Conservation (phyloP, 2,888 invertebrate genomes). For the Protula sp. region DNA sequence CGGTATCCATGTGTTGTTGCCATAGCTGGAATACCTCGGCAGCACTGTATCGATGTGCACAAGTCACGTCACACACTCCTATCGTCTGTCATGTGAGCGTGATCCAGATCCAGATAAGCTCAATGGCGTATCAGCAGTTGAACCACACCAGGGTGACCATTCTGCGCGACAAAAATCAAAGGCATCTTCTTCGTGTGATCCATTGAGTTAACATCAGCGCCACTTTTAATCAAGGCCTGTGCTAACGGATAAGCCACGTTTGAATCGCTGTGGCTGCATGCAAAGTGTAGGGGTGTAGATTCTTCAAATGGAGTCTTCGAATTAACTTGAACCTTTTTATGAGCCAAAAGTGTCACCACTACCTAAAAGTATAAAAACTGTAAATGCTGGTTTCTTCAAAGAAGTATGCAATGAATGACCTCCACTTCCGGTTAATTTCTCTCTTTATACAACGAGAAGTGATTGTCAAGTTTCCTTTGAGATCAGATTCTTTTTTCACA, state of each 20-base stretch:
- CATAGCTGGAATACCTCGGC: constrained; percentile 4
- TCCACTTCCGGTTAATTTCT: no score
- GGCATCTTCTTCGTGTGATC: constrained; percentile 7
- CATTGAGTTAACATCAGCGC: constrained; percentile 5
- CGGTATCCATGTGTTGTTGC: constrained; percentile 8
- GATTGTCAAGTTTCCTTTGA: no score
- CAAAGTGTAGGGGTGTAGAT: constrained; percentile 8
- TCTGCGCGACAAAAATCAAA: constrained; percentile 2
- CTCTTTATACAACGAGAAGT: no score
- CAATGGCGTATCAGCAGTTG: constrained; percentile 6
- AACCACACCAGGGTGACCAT: constrained; percentile 3
- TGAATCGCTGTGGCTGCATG: constrained; percentile 3
- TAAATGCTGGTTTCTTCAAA: no score
- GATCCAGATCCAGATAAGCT: constrained; percentile 3
- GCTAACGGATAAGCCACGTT: neutral
- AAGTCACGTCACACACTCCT: no score
- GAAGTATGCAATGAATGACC: no score
- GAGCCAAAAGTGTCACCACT: no score
- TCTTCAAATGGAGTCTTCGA: constrained; percentile 13
- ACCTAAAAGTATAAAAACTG: no score
- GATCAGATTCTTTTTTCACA: no score
- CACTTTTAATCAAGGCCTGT: neutral
- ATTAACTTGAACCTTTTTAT: no score
- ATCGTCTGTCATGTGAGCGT: neutral
- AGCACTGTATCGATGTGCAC: no score